Base-by-base conservation (phyloP, 2,888 invertebrate species). In the Drosophila formosana region DNA sequence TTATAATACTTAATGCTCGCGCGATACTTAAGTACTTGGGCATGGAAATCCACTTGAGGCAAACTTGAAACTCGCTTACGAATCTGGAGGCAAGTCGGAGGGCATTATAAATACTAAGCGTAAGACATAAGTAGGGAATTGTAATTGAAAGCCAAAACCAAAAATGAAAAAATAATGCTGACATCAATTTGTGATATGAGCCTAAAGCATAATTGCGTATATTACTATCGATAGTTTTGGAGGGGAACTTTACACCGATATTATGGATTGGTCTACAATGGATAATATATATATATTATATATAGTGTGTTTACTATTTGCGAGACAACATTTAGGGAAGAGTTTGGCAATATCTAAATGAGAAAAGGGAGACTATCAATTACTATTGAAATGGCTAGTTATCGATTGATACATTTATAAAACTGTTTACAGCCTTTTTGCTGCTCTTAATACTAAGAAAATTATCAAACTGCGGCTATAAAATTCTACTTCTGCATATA, bases 11-110 rank as follows among this genome's bases (percentile, higher is more conserved):
- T 69, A 69, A 69, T 37, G 37, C 9, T 37, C 4, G 3, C n/a
- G 11, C 37, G 37, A 37, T 57, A 53, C 69, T 61, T 75, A 75
- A 75, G 56, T 75, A 75, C 75, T 75, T 78, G 45, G 50, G 47
- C 73, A 67, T 63, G 43, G 49, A 78, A 72, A 64, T 68, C 62
- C 62, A 68, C 47, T 61, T 50, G 25, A 47, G 47, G 57, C 9
- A 28, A 45, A 56, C 55, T 56, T 56, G 55, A 45, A 45, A 45
- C 45, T 58, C 34, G 39, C 71, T 58, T 72, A 72, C 23, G 13
- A 39, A 39, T 39, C 45, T 66, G 53, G 26, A n/a, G 11, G 39
- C 18, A 18, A 7, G 39, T 1, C 39, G 28, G 18, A 13, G 26
- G 3, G 4, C 7, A 45, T 7, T 11, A 11, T 34, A 34, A 9